Evolutionary conservation across 2,888 invertebrate species (phyloP).

Genomic region (Apoda limacodes): DNA sequence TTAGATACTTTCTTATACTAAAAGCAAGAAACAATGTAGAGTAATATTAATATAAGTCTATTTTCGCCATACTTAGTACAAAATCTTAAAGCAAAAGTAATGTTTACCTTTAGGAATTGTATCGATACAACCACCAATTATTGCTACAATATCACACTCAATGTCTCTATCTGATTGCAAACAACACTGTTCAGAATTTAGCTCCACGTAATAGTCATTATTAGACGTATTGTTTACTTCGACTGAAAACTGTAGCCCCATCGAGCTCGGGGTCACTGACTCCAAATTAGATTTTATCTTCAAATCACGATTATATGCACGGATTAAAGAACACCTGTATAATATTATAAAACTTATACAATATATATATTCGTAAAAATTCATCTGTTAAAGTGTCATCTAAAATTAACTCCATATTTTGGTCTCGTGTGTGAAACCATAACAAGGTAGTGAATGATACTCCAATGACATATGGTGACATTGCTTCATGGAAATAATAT

Average conservation of each 20-base stretch:
- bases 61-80: too few relatives aligned
- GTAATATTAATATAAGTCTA: too few relatives aligned
- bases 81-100: too few relatives aligned
- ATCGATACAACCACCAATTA: slow-evolving; percentile 32
- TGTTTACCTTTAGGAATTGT: slow-evolving; percentile 37
- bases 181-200: slow-evolving; percentile 43
- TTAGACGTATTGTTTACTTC: slow-evolving; percentile 36
- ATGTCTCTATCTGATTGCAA: slow-evolving; percentile 24
- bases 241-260: slow-evolving; percentile 35
- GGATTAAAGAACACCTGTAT: slow-evolving; percentile 20
- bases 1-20: too few relatives aligned
- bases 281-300: slow-evolving; percentile 25
- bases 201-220: slow-evolving; percentile 29
- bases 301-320: slow-evolving; percentile 24
- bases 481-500: too few relatives aligned
- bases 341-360: slow-evolving; percentile 29
- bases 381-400: slow-evolving; percentile 31
- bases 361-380: slow-evolving; percentile 40
- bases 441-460: too few relatives aligned
- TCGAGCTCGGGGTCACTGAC: slow-evolving; percentile 22
- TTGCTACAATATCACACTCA: slow-evolving; percentile 36
- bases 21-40: too few relatives aligned
- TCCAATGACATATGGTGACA: too few relatives aligned
- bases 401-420: background rate
- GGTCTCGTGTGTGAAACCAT: too few relatives aligned